These are phyloP conservation scores for Holothuria leucospilota DNA, from an alignment of 53 echinoderm and acorn worm genomes.

Conservation along the genomic window DNA sequence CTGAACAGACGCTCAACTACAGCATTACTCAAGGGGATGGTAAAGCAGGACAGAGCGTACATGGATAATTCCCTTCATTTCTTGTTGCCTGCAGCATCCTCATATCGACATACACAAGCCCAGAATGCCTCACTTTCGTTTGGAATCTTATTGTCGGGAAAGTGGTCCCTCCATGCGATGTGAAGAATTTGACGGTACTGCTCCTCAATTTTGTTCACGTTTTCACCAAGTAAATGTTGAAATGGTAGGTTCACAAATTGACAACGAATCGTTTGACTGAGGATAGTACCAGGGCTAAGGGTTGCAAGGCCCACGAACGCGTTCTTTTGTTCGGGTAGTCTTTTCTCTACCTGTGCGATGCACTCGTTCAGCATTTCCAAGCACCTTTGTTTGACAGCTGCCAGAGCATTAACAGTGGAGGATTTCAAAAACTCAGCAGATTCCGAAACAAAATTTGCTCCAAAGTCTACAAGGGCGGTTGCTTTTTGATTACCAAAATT, in stretches of 20 bases:
- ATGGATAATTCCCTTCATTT: neutral
- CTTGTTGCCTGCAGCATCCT: neutral
- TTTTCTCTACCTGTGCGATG: no score
- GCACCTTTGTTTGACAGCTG: no score
- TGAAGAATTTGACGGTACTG: slow-evolving; percentile 24
- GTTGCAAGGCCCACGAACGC: neutral
- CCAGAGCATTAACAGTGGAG: no score
- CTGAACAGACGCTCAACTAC: slow-evolving; percentile 30
- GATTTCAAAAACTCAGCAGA: no score
- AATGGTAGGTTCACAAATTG: slow-evolving; percentile 25
- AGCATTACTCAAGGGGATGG: slow-evolving; percentile 25
- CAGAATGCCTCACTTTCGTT: neutral
- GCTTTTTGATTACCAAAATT: no score
- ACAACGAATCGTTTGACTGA: slow-evolving; percentile 13
- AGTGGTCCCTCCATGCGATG: neutral
- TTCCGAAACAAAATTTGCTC: no score
- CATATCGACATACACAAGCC: neutral
- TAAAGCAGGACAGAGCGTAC: slow-evolving; percentile 20
- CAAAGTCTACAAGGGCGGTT: no score
- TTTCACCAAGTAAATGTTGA: neutral
- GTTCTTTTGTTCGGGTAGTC: neutral
- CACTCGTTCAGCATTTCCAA: no score
- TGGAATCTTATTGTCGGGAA: neutral
- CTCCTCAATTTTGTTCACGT: slow-evolving; percentile 1
- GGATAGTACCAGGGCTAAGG: neutral